phyloP scores from a whole-genome alignment of 2,888 invertebrate species.

The Zeuzera pyrina region DNA sequence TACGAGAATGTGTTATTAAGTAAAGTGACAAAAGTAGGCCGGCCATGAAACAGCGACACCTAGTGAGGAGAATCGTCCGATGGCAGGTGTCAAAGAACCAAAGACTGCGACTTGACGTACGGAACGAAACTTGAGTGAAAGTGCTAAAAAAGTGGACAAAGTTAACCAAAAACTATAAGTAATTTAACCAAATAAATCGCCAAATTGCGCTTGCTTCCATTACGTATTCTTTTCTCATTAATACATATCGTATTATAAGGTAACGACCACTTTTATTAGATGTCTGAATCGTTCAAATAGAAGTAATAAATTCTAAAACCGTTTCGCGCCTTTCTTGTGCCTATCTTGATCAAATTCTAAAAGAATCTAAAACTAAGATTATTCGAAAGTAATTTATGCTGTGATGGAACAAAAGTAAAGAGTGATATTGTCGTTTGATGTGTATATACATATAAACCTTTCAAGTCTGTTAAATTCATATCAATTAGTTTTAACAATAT shows the following conservation, averaged over 20 bases:
- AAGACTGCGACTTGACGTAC: conserved; percentile 64
- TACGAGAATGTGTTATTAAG: conserved; percentile 47
- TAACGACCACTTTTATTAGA: conserved; percentile 40
- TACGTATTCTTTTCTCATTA: conserved; percentile 50
- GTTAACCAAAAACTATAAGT: conserved; percentile 1
- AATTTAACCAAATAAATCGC: conserved; percentile 34
- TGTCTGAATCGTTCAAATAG: conserved; percentile 42
- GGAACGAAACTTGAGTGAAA: conserved; percentile 64
- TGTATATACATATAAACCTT: conserved; percentile 38
- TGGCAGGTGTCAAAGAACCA: conserved; percentile 66
- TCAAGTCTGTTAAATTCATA: too few species aligned
- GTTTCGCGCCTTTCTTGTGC: conserved; percentile 66
- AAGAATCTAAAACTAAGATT: conserved; percentile 46
- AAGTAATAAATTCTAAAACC: conserved; percentile 38
- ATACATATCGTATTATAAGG: conserved; percentile 64
- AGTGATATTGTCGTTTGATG: conserved; percentile 43
- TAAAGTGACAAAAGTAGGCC: conserved; percentile 63
- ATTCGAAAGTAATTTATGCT: conserved; percentile 41
- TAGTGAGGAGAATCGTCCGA: conserved; percentile 49
- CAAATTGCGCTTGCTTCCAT: conserved; percentile 72
- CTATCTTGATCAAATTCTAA: conserved; percentile 58
- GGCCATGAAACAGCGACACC: conserved; percentile 66
- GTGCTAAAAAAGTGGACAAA: conserved; percentile 15
- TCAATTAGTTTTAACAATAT: conserved; percentile 15
- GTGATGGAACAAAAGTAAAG: conserved; percentile 51